phyloP scores from a whole-genome alignment of 2,888 invertebrate species.

The Epinotia ramella region DNA sequence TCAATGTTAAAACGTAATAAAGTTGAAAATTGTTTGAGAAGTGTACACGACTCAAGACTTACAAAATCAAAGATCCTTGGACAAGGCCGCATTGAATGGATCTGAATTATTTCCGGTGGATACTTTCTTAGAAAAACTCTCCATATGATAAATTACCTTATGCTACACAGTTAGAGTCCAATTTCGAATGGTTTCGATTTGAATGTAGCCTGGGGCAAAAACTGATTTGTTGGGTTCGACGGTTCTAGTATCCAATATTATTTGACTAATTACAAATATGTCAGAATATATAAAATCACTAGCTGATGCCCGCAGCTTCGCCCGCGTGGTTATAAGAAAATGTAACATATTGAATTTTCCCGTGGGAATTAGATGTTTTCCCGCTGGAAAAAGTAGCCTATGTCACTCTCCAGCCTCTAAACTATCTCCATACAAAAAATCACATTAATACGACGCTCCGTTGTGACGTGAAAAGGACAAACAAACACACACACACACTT shows the following conservation, averaged over 20 bases:
- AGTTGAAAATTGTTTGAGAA: slow-evolving; percentile 1
- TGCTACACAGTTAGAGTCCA: slow-evolving; percentile 8
- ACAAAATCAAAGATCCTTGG: slow-evolving; percentile 48
- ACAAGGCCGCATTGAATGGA: slow-evolving; percentile 51
- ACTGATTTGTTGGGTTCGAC: slow-evolving; percentile 22
- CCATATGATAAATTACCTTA: slow-evolving; percentile 1
- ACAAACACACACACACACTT: too few relatives aligned
- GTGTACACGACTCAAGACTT: background rate
- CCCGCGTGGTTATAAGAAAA: too few relatives aligned
- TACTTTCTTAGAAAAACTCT: slow-evolving; percentile 22
- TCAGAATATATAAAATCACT: background rate
- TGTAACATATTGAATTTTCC: too few relatives aligned
- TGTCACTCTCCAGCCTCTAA: too few relatives aligned
- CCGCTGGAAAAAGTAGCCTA: too few relatives aligned
- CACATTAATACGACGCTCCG: too few relatives aligned
- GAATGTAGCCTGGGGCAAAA: slow-evolving; percentile 22
- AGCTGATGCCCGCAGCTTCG: too few relatives aligned
- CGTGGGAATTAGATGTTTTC: too few relatives aligned
- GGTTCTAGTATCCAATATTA: slow-evolving; percentile 8
- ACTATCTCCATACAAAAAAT: too few relatives aligned
- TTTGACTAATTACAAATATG: background rate
- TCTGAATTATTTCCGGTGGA: slow-evolving; percentile 52
- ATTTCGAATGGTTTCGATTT: background rate
- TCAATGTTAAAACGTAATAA: background rate
- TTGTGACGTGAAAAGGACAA: too few relatives aligned